phyloP scores from a whole-genome alignment of 2,113 vertebrate species.

The Entelurus aequoreus region DNA sequence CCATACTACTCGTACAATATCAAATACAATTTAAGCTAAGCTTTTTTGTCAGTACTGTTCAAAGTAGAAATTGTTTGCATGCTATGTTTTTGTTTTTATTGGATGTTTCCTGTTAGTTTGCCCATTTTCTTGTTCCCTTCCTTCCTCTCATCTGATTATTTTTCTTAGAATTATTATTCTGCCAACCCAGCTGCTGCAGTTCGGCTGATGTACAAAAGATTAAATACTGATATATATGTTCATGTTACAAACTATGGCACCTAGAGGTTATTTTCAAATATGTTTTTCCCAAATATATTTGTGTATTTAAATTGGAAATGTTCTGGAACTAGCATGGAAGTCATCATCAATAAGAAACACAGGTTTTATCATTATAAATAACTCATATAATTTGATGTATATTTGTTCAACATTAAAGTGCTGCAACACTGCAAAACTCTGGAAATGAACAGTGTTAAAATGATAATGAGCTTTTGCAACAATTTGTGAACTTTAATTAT shows the following conservation, averaged over 20 bases:
- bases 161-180: constrained; percentile 66
- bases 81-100: constrained; percentile 65
- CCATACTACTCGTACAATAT: constrained; percentile 25
- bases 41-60: constrained; percentile 65
- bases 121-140: constrained; percentile 42
- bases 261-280: constrained; percentile 99
- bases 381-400: too few relatives aligned
- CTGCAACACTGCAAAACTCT: too few relatives aligned
- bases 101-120: constrained; percentile 53
- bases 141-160: constrained; percentile 50
- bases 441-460: too few relatives aligned
- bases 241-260: constrained; percentile 97
- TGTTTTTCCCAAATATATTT: constrained; percentile 80
- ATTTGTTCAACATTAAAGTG: too few relatives aligned
- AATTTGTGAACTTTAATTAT: too few relatives aligned
- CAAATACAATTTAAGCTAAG: constrained; percentile 55
- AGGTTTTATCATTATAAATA: too few relatives aligned
- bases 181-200: constrained; percentile 72
- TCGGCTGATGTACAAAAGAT: constrained; percentile 94
- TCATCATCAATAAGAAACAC: too few relatives aligned
- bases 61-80: constrained; percentile 80
- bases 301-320: constrained; percentile 44
- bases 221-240: constrained; percentile 99
- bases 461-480: too few relatives aligned
- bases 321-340: background rate